Evolutionary conservation across 2,797 vertebrate species (phyloP).

Genomic region (Glyptemys insculpta): DNA sequence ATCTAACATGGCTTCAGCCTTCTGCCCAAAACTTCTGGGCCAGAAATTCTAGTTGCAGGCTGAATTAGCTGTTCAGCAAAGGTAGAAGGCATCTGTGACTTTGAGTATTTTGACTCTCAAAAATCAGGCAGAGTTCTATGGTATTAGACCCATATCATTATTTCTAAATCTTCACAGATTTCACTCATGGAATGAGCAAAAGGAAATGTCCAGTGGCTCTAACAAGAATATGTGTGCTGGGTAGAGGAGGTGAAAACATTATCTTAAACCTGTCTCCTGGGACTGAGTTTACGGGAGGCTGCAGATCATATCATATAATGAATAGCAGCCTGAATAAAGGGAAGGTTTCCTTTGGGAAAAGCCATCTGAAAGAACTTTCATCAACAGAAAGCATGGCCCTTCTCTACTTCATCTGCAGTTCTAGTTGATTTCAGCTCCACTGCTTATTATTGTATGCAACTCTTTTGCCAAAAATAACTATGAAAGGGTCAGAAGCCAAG

Average conservation of each 20-base stretch:
- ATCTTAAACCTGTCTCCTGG: background rate
- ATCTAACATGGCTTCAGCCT: background rate
- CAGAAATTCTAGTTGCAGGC: background rate
- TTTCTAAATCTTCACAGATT: background rate
- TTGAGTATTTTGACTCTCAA: background rate
- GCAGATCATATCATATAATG: background rate
- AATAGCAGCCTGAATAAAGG: background rate
- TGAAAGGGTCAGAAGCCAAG: background rate
- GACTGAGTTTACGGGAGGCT: background rate
- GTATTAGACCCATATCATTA: background rate
- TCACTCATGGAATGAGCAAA: background rate
- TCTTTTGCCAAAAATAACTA: slow-evolving; percentile 56
- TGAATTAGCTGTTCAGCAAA: background rate
- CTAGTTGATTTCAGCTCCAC: background rate
- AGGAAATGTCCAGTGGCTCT: background rate
- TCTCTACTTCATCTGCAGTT: background rate
- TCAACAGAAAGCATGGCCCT: background rate
- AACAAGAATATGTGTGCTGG: background rate
- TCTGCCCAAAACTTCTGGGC: background rate
- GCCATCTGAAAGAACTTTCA: background rate
- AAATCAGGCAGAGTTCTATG: background rate
- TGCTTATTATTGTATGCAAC: slow-evolving; percentile 20
- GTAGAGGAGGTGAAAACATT: background rate
- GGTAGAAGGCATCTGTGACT: background rate
- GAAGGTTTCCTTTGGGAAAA: slow-evolving; percentile 5